Evolutionary conservation across 2,797 vertebrate genomes (phyloP), one percentile per base, ranked within the genome.

Genomic region (Melanotaenia parkinsoni): DNA sequence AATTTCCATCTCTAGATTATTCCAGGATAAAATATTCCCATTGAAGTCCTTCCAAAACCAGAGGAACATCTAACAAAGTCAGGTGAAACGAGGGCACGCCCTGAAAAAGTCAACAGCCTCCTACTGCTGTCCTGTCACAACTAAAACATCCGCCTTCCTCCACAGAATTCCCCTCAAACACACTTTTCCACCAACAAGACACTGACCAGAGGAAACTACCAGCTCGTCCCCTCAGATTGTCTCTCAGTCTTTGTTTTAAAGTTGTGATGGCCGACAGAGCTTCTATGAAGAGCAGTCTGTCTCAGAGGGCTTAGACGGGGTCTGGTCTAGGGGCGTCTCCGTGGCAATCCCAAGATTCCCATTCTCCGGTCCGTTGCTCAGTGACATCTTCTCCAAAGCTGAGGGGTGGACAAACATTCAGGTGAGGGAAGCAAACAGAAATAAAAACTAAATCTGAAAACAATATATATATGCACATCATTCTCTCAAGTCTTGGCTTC

Each of bases 331-430:
- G 0, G 93, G 86, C 3, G 95, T 94, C 90, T 96, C 95, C 65
- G 93, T 94, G 22, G 94, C 93, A 82, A 94, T 86, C 50, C 94
- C 95, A 13, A 86, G 79, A 24, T 97, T 96, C 83, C 96, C 96
- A 26, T 96, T 98, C 93, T 98, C 96, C 70, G 95, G 92, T 70
- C 94, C 87, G 32, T 95, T 96, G 70, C 90, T 93, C 79, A 93
- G 91, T 35, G 95, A 82, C 87, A 97, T 97, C 92, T 97, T 98
- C 89, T 95, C 96, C 93, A 96, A 95, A 63, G 94, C 97, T 96
- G 82, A 38, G 90, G 86, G 50, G 51, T 8, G n/a, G 32, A 72
- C 10, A 77, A n/a, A 66, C 10, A 75, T 33, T 45, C 9, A 76
- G 11, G 20, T 1, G 6, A 22, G 16, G 32, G 4, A 33, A 20